phyloP scores from a whole-genome alignment of 2,797 vertebrate genomes.

The Lacerta viridis region DNA sequence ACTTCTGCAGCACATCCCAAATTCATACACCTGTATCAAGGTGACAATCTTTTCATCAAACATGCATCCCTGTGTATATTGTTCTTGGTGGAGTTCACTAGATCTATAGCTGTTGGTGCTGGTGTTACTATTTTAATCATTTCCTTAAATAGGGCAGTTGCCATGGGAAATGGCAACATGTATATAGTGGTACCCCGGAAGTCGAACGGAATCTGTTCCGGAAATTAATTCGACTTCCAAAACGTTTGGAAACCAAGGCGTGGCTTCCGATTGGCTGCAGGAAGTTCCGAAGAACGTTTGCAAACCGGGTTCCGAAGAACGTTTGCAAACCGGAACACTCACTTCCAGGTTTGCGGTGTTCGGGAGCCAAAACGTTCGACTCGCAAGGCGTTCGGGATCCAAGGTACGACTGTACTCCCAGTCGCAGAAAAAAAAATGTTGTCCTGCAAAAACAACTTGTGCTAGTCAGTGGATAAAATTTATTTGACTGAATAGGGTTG shows the following conservation, averaged over 20 bases:
- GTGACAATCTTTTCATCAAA: constrained; percentile 75
- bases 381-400: no score
- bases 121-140: background rate
- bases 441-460: background rate
- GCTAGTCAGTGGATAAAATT: background rate
- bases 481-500: constrained; percentile 2
- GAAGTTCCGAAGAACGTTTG: no score
- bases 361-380: no score
- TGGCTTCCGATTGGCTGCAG: no score
- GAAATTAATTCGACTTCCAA: no score
- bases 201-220: no score
- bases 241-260: background rate
- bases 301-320: no score
- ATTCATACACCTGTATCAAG: constrained; percentile 86
- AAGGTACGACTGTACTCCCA: no score
- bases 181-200: no score
- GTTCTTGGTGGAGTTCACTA: constrained; percentile 7
- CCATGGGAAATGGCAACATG: background rate
- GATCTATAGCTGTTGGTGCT: background rate
- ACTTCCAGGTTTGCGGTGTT: no score
- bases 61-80: background rate
- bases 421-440: background rate
- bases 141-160: background rate
- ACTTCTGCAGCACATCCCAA: constrained; percentile 82
- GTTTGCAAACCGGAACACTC: no score